These are phyloP conservation scores for Apostichopus californicus DNA, from an alignment of 35 echinoderm and acorn worm species.

Conservation along the genomic window DNA sequence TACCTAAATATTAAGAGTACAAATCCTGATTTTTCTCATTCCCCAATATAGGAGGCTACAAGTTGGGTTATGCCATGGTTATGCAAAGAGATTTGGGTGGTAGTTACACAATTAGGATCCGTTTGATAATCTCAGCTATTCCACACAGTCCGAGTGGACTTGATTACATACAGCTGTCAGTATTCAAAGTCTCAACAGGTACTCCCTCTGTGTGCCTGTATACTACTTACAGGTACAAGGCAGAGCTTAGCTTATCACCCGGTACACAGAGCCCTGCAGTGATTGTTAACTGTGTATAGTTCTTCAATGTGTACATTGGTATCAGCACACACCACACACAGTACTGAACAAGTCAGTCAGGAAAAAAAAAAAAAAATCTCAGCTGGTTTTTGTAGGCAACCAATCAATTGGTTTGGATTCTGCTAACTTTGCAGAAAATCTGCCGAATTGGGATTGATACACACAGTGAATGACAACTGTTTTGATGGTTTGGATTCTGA, in stretches of 20 bases:
- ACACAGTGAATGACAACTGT: background rate
- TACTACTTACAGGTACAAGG: background rate
- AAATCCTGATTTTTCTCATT: background rate
- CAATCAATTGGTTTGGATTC: slow-evolving; percentile 15
- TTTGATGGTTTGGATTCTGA: background rate
- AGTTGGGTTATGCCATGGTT: background rate
- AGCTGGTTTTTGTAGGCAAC: slow-evolving; percentile 19
- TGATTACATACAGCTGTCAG: slow-evolving; percentile 3
- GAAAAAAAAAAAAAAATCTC: background rate
- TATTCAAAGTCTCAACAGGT: background rate
- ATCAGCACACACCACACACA: background rate
- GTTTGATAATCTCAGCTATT: background rate
- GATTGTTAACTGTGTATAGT: too few species aligned
- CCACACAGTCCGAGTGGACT: background rate
- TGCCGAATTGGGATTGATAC: background rate
- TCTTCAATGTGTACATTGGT: background rate
- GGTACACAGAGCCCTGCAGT: too few species aligned
- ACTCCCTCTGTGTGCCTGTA: background rate
- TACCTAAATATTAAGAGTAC: too few species aligned
- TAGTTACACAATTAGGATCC: background rate
- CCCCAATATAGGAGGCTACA: background rate
- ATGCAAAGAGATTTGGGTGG: background rate
- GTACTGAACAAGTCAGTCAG: background rate
- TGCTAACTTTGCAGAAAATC: slow-evolving; percentile 32
- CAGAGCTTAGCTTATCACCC: too few species aligned